Conservation (phyloP, 2,888 invertebrate genomes). For the Teleogryllus oceanicus region DNA sequence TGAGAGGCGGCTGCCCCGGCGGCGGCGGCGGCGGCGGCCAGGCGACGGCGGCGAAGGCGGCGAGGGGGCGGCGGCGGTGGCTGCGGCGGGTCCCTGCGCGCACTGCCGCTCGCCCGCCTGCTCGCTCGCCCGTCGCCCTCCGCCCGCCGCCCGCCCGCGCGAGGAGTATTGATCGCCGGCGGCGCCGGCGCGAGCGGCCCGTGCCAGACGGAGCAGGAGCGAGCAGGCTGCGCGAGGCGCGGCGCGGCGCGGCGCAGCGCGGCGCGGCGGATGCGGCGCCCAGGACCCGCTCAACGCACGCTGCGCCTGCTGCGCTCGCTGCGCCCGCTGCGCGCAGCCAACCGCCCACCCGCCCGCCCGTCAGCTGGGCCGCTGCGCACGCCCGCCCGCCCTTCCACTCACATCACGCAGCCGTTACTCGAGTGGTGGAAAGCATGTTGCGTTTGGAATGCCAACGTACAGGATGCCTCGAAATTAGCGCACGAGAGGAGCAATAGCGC, state of each 20-base stretch:
- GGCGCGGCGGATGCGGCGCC: neutral
- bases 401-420: too few relatives aligned
- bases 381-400: too few relatives aligned
- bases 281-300: neutral
- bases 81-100: neutral
- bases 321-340: neutral
- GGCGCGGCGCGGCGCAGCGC: neutral
- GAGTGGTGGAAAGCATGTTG: too few relatives aligned
- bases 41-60: neutral
- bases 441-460: too few relatives aligned
- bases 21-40: neutral
- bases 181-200: neutral
- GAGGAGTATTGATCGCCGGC: conserved; percentile 18
- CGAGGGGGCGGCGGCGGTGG: neutral
- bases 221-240: neutral
- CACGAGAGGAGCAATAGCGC: too few relatives aligned
- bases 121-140: neutral
- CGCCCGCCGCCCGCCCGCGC: neutral
- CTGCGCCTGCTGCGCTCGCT: neutral
- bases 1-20: neutral
- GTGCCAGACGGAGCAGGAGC: neutral
- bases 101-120: neutral
- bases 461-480: too few relatives aligned
- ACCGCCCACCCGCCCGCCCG: neutral
- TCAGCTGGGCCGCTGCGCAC: neutral